Conservation (phyloP, 2,888 invertebrate genomes). For the Xanthia togata region DNA sequence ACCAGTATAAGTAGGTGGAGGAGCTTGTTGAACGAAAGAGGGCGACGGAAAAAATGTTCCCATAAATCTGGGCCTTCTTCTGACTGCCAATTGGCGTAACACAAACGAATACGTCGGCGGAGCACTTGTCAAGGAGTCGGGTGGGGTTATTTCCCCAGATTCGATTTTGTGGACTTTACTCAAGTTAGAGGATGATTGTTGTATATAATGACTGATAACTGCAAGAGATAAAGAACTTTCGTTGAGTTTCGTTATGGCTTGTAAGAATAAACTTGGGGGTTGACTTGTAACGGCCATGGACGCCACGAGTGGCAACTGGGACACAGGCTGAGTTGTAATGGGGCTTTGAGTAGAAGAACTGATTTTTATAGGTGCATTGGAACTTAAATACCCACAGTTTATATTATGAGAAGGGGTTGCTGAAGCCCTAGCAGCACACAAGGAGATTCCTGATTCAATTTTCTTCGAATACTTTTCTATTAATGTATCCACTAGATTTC, state of each 20-base stretch:
- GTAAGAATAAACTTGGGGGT: conserved; percentile 79
- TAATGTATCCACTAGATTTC: not conserved
- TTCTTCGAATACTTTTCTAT: conserved; percentile 13
- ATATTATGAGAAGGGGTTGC: conserved; percentile 10
- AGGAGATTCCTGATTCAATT: conserved; percentile 43
- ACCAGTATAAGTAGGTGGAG: conserved; percentile 85
- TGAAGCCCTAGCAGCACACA: conserved; percentile 22
- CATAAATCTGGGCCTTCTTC: conserved; percentile 83
- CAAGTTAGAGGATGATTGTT: conserved; percentile 43
- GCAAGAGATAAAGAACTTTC: conserved; percentile 74
- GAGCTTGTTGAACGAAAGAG: conserved; percentile 84
- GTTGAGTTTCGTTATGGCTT: conserved; percentile 81
- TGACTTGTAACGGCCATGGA: conserved; percentile 69
- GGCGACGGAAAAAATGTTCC: conserved; percentile 87
- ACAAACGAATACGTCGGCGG: conserved; percentile 88
- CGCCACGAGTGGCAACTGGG: conserved; percentile 68
- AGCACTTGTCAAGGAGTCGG: conserved; percentile 83
- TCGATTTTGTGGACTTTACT: conserved; percentile 46
- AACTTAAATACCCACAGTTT: conserved; percentile 21
- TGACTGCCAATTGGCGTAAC: conserved; percentile 81
- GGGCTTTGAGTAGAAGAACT: conserved; percentile 60
- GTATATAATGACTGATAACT: conserved; percentile 65
- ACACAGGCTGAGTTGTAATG: conserved; percentile 54
- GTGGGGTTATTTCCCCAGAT: conserved; percentile 77
- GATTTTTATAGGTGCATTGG: conserved; percentile 63